A percentile compares a stretch with the other conserved stretches of the same genome.
Evolutionary conservation across 2,113 vertebrate genomes (phyloP).

Genomic region (Ophiodon elongatus): DNA sequence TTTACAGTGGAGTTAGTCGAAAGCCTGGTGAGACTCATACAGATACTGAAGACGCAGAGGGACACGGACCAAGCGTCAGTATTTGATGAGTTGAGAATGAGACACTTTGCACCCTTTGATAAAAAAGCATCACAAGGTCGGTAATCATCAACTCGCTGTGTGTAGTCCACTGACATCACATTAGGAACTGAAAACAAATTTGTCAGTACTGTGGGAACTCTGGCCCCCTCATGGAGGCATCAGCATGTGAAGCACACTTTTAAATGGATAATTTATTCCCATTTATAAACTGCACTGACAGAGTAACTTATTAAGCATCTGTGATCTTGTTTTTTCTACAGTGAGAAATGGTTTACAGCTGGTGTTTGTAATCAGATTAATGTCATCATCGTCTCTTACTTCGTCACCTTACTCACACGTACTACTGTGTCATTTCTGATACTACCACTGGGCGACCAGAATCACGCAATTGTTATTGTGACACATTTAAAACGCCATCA

Average conservation of each 20-base stretch:
- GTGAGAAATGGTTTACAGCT: conserved; percentile 25
- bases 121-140: neutral
- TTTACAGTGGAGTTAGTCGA: no score
- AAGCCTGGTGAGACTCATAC: neutral
- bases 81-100: neutral
- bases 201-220: neutral
- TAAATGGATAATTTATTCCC: conserved; percentile 42
- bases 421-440: neutral
- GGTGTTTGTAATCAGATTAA: conserved; percentile 25
- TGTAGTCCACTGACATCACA: neutral
- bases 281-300: conserved; percentile 1
- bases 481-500: conserved; percentile 18
- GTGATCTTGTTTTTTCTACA: neutral
- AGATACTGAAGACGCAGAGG: neutral
- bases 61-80: neutral
- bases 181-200: neutral
- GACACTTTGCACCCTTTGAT: neutral
- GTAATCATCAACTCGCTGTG: neutral
- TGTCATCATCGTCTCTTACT: neutral
- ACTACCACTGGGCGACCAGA: neutral
- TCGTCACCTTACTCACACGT: neutral
- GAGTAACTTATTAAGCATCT: conserved; percentile 13
- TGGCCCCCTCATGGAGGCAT: conserved; percentile 2
- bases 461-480: neutral
- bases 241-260: conserved; percentile 10